Base-by-base conservation (phyloP, 2,113 vertebrate species). In the Eptesicus fuscus region DNA sequence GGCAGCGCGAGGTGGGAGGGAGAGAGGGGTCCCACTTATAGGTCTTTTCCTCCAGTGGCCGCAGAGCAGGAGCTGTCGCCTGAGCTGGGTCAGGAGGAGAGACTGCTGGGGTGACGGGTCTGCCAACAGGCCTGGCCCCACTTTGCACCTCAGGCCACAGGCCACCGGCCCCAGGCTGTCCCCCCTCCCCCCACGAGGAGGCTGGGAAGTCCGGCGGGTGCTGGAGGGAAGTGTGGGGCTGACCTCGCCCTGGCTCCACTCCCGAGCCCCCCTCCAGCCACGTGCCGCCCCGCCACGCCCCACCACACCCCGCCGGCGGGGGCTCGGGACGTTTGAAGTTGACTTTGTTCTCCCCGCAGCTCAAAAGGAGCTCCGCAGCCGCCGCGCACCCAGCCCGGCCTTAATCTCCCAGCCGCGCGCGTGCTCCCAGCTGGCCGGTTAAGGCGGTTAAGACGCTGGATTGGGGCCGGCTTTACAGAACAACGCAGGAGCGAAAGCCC, bases 381-480 rank as follows among this genome's bases (percentile, higher is more conserved):
- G 96, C 97, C 98, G 97, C 97, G 98, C 98, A 97, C 98, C 87
- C 96, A 98, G 97, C 96, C 97, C 96, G 98, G 97, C 98, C 98
- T 98, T 98, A 98, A 99, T 99, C 98, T 98, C 98, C 97, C 97
- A 96, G 97, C 97, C 88, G 16, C 71, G 56, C 25, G 56, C 56
- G 87, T 71, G 97, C 98, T 98, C 98, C 97, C 98, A 98, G 98
- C 98, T 98, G 98, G 98, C 98, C 97, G 96, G 98, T 98, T 98
- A 98, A 98, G 98, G 98, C 98, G 94, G 98, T 97, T 98, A 98
- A 98, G 97, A 98, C 97, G 95, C 98, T 92, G 98, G 98, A 99
- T 98, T 98, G 98, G 98, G 98, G 98, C 97, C 92, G 98, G 98
- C 98, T 98, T 98, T 98, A 98, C 98, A 98, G 97, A 98, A 98